phyloP scores from a whole-genome alignment of 2,888 invertebrate species.

The Epiblema foenella region DNA sequence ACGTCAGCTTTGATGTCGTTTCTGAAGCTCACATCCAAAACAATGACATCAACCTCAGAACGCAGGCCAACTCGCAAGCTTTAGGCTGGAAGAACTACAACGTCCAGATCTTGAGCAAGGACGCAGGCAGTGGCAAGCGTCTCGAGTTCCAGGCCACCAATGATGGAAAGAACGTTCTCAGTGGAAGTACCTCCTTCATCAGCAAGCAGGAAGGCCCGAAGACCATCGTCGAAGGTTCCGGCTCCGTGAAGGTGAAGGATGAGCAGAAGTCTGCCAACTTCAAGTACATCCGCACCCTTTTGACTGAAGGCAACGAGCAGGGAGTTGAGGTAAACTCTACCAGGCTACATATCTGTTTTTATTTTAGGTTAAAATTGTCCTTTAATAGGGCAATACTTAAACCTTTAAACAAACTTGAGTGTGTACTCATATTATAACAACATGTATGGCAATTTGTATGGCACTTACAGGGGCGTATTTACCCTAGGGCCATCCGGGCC shows the following conservation, averaged over 20 bases:
- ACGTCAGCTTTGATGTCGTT: slow-evolving; percentile 82
- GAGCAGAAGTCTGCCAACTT: slow-evolving; percentile 89
- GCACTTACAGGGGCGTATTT: too few relatives aligned
- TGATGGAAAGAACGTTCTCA: slow-evolving; percentile 87
- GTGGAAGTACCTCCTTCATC: slow-evolving; percentile 89
- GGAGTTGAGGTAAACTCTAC: slow-evolving; percentile 84
- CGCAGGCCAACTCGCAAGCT: slow-evolving; percentile 86
- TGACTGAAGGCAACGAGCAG: slow-evolving; percentile 87
- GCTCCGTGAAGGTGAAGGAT: slow-evolving; percentile 88
- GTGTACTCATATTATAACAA: not conserved
- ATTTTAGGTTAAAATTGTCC: too few relatives aligned
- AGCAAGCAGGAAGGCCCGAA: slow-evolving; percentile 89
- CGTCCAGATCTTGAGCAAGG: slow-evolving; percentile 87
- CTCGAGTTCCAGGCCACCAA: slow-evolving; percentile 87
- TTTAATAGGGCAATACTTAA: too few relatives aligned
- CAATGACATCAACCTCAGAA: slow-evolving; percentile 87
- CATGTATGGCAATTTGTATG: too few relatives aligned
- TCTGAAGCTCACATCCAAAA: slow-evolving; percentile 84
- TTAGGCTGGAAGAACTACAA: slow-evolving; percentile 87
- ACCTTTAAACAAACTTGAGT: not conserved
- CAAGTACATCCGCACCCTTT: slow-evolving; percentile 87
- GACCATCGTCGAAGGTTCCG: slow-evolving; percentile 90
- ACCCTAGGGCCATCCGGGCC: too few relatives aligned
- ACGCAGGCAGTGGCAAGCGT: slow-evolving; percentile 84
- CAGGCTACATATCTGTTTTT: not conserved